Evolutionary conservation across 2,888 invertebrate species (phyloP).

Genomic region (Rhabditoides inermis): DNA sequence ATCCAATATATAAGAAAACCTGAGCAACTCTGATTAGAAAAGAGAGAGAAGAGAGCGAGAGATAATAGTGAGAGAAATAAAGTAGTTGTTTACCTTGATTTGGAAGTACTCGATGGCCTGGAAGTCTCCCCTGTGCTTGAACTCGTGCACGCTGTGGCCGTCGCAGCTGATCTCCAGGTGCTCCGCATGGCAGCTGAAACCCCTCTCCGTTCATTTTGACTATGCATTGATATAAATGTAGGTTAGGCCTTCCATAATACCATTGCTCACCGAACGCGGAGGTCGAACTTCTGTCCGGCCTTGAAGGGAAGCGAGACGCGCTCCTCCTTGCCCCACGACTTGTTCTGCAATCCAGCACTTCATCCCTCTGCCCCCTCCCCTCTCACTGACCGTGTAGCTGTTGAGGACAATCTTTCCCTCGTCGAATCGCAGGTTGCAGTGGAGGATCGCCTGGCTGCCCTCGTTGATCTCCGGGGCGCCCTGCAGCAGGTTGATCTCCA

Average conservation of each 20-base stretch:
- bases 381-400: conserved; percentile 20
- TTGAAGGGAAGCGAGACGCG: conserved; percentile 36
- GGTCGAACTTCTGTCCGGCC: conserved; percentile 40
- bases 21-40: too few relatives aligned
- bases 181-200: conserved; percentile 36
- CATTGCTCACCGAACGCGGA: conserved; percentile 38
- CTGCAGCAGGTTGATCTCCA: conserved; percentile 26
- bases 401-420: conserved; percentile 45
- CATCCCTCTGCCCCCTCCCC: background rate
- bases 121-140: conserved; percentile 41
- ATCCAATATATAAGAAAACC: too few relatives aligned
- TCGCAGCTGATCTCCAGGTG: conserved; percentile 39
- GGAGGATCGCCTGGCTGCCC: conserved; percentile 34
- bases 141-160: conserved; percentile 40
- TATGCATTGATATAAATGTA: background rate
- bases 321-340: conserved; percentile 49
- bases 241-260: background rate
- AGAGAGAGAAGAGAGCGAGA: too few relatives aligned
- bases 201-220: background rate
- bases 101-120: conserved; percentile 36
- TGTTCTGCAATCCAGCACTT: conserved; percentile 20
- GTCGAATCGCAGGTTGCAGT: conserved; percentile 42
- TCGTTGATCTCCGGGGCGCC: conserved; percentile 29
- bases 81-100: conserved; percentile 7
- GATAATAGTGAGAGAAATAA: too few relatives aligned